These are phyloP conservation scores for Panopea generosa DNA, from an alignment of 2,888 invertebrate genomes.

Conservation along the genomic window DNA sequence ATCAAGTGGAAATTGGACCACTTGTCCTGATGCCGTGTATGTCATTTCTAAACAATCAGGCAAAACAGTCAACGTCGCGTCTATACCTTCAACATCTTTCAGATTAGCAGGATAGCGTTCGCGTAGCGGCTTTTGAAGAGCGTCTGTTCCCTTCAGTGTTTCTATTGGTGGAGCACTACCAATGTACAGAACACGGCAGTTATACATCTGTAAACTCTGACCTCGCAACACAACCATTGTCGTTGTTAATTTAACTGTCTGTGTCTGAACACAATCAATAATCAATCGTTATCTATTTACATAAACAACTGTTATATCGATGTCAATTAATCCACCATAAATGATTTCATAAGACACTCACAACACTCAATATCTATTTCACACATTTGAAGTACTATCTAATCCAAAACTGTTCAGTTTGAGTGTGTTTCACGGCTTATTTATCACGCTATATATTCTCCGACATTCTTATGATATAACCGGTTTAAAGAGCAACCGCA, in stretches of 20 bases:
- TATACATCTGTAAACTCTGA: slow-evolving; percentile 20
- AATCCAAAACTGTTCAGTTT: no score
- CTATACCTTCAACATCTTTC: slow-evolving; percentile 78
- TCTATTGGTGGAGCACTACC: slow-evolving; percentile 82
- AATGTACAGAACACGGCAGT: slow-evolving; percentile 79
- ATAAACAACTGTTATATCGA: no score
- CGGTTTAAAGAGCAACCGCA: slow-evolving; percentile 27
- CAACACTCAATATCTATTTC: not conserved
- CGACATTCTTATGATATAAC: slow-evolving; percentile 44
- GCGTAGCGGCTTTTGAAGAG: slow-evolving; percentile 78
- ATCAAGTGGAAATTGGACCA: slow-evolving; percentile 81
- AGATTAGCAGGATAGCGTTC: slow-evolving; percentile 75
- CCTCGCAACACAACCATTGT: slow-evolving; percentile 29
- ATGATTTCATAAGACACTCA: not conserved
- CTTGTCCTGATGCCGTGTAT: slow-evolving; percentile 88
- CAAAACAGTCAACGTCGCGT: slow-evolving; percentile 98
- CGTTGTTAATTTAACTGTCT: no score
- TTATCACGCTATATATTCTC: not conserved
- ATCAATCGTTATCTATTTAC: no score
- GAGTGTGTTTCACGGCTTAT: not conserved
- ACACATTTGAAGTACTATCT: not conserved
- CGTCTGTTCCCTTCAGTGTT: slow-evolving; percentile 79
- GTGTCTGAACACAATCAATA: no score
- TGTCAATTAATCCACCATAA: not conserved
- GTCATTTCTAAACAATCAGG: slow-evolving; percentile 96